Conservation (phyloP, 2,888 invertebrate species). For the Tupiocoris notatus region DNA sequence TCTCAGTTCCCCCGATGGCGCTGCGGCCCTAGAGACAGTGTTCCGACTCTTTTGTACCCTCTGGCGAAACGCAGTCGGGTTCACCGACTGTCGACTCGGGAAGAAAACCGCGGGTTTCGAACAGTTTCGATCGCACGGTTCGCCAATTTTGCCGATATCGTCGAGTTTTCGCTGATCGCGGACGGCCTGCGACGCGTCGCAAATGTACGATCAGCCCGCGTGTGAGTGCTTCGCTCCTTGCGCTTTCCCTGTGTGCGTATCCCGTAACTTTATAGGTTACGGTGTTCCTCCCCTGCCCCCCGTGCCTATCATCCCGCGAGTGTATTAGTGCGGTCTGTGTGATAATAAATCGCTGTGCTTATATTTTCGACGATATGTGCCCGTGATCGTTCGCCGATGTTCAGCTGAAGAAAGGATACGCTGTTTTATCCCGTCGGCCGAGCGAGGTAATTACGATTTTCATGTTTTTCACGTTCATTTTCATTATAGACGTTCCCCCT, state of each 20-base stretch:
- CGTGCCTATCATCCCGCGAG: neutral
- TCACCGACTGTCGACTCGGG: neutral
- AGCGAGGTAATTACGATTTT: neutral
- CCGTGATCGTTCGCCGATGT: neutral
- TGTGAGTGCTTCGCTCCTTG: slow-evolving; percentile 8
- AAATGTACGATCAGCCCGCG: neutral
- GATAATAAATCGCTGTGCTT: neutral
- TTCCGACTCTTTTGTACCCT: neutral
- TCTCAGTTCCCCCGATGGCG: neutral
- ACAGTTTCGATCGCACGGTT: neutral
- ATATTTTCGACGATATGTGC: neutral
- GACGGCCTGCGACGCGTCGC: neutral
- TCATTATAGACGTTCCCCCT: neutral
- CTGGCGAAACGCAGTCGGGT: too few species aligned
- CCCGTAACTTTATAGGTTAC: slow-evolving; percentile 39
- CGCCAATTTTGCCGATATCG: neutral
- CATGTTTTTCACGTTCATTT: neutral
- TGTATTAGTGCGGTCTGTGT: neutral
- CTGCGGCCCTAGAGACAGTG: neutral
- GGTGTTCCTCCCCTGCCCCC: slow-evolving; percentile 29
- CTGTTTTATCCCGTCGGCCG: neutral
- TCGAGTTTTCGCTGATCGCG: neutral
- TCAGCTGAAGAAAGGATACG: neutral
- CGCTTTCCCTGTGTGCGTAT: slow-evolving; percentile 32
- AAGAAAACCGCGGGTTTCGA: neutral